A percentile compares a stretch with the other conserved stretches of the same genome.
Conservation (phyloP, 2,113 vertebrate species). For the Mionectes macconnelli region DNA sequence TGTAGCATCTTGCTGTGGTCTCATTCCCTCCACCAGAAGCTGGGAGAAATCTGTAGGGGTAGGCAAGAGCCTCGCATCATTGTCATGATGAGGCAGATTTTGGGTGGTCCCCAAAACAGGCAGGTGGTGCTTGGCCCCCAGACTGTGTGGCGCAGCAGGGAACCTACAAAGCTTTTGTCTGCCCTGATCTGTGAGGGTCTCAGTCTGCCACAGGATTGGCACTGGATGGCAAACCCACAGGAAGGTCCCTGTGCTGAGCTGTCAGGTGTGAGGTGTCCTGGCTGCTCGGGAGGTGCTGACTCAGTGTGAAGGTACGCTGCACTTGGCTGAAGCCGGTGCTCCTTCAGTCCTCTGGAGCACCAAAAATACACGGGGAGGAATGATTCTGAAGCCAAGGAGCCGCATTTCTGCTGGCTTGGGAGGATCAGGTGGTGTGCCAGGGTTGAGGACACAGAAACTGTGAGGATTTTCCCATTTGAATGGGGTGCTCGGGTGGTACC, state of each 20-base stretch:
- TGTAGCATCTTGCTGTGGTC: not conserved
- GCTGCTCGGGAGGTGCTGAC: not conserved
- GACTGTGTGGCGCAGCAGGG: not conserved
- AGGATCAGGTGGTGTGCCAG: not conserved
- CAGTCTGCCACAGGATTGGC: not conserved
- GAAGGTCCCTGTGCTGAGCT: not conserved
- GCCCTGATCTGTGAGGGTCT: not conserved
- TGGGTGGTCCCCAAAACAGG: not conserved
- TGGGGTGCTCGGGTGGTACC: not conserved
- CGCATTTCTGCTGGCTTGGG: not conserved
- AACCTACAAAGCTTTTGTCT: not conserved
- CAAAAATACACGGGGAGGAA: not conserved
- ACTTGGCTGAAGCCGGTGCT: not conserved
- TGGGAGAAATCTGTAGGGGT: fast-evolving
- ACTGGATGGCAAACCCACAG: not conserved
- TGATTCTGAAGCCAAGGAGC: not conserved
- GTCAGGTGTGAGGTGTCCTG: not conserved
- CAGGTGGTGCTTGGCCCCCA: not conserved
- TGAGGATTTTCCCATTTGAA: not conserved
- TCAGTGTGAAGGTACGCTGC: fast-evolving
- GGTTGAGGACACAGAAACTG: not conserved
- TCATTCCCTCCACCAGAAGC: not conserved
- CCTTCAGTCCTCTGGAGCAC: not conserved
- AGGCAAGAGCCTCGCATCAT: not conserved
- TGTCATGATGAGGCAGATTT: not conserved